Percentiles rank a stretch among this genome's conserved stretches.
Evolutionary conservation across 1,140 invertebrate species (phyloP).

Genomic region (Phymastichus coffea): DNA sequence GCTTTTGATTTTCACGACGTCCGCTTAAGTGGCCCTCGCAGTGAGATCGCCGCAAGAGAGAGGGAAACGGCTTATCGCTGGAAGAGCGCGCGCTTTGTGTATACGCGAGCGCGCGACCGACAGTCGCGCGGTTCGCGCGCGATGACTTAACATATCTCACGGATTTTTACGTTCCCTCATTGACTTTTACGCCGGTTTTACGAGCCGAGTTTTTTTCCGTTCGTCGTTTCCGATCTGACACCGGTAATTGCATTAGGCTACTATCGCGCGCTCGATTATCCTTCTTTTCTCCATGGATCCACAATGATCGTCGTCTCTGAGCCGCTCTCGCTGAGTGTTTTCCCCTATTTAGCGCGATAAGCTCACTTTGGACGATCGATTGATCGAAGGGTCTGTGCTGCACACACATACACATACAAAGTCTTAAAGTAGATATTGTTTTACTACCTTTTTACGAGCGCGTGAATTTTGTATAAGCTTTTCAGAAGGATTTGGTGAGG

Average conservation of each 20-base stretch:
- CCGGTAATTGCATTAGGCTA: constrained; percentile 19
- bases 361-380: too few species aligned
- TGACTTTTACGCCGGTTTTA: constrained; percentile 28
- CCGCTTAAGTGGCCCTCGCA: constrained; percentile 27
- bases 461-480: too few species aligned
- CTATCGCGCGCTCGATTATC: not conserved
- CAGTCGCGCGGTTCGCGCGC: constrained; percentile 1
- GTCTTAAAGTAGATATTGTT: too few species aligned
- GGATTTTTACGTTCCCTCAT: constrained; percentile 14
- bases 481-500: too few species aligned
- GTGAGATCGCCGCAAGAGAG: too few species aligned
- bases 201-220: constrained; percentile 6
- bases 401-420: too few species aligned
- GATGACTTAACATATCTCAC: constrained; percentile 24
- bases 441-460: too few species aligned
- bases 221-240: constrained; percentile 19
- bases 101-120: not conserved
- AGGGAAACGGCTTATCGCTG: too few species aligned
- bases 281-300: not conserved
- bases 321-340: too few species aligned
- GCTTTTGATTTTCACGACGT: constrained; percentile 32
- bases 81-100: too few species aligned
- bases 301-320: too few species aligned
- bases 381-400: too few species aligned
- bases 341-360: constrained; percentile 15